Evolutionary conservation across 1,140 invertebrate species (phyloP), one percentile per base, ranked within the genome.

Genomic region (Panagrolaimus sp.): DNA sequence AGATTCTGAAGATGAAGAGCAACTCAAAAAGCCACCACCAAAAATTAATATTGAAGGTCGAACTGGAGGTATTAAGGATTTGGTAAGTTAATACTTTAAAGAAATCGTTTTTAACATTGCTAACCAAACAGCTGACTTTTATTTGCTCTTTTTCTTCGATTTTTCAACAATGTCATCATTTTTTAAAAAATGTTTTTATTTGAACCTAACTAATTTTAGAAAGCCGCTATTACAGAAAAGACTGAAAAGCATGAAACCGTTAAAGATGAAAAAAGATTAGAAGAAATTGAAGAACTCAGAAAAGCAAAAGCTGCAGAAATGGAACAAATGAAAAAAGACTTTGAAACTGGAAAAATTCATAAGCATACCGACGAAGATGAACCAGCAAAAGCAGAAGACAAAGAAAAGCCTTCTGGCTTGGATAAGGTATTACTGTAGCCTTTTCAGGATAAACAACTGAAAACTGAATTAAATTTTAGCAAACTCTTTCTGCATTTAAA

Each of bases 11-110:
- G 81, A 83, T 38, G 80, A 82, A 51, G 74, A 66, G 23, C 53
- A 46, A 16, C 16, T 42, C n/a, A 79, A 76, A 69, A 78, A 76
- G 43, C 81, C 81, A 9, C 78, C 78, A 13, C 78, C 78, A 45
- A 80, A 80, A 64, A 81, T 81, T 47, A 69, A 74, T 38, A 82
- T 82, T 48, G 80, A 83, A 57, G 76, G 79, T 5, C 64, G 81
- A 27, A 31, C 77, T 1, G 71, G 68, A 3, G 78, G 79, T 67
- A 62, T 82, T 66, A 76, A 78, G 27, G 72, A 77, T 53, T 68
- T 82, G 65, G 79, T 81, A 71, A 68, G 79, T 61, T 42, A 45
- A 57, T 4, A 38, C 7, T 38, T 11, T 23, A 4, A 38, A 38
- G 7, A 38, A 38, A 38, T 38, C 2, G 2, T 38, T 38, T 38